A percentile compares a stretch with the other conserved stretches of the same genome.
Conservation (phyloP, 2,113 vertebrate species). For the Pygathrix nemaeus region DNA sequence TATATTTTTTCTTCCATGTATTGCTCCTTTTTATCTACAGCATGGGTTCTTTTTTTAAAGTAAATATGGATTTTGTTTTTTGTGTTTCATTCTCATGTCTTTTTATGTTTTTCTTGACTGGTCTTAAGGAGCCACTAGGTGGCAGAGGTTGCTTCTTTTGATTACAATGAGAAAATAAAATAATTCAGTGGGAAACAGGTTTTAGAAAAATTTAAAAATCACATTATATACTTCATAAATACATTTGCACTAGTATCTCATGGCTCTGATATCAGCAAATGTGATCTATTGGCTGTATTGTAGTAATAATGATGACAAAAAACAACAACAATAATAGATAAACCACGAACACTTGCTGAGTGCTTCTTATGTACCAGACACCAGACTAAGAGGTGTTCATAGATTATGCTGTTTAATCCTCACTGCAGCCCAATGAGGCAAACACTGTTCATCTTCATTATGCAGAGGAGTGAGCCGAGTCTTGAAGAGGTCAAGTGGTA, state of each 20-base stretch:
- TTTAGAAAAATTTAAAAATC: slow-evolving; percentile 27
- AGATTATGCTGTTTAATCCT: background rate
- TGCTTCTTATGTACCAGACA: background rate
- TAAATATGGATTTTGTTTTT: background rate
- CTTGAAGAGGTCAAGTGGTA: background rate
- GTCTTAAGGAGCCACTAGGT: slow-evolving; percentile 63
- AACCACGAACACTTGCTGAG: background rate
- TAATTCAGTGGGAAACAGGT: background rate
- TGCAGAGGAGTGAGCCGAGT: background rate
- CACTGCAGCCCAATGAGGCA: background rate
- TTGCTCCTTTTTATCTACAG: background rate
- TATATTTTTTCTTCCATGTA: background rate
- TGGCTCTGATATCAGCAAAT: background rate
- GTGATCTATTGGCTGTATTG: background rate
- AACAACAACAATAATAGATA: background rate
- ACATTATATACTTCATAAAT: background rate
- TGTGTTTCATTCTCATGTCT: background rate
- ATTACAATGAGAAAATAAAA: background rate
- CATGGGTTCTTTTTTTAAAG: slow-evolving; percentile 24
- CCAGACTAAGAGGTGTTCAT: background rate
- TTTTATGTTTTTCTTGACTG: slow-evolving; percentile 2
- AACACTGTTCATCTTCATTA: background rate
- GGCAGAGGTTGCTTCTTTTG: slow-evolving; percentile 57
- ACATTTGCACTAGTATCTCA: background rate
- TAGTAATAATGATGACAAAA: background rate